Percentiles rank a stretch among this genome's conserved stretches.
Evolutionary conservation across 2,797 vertebrate genomes (phyloP).

Genomic region (Psittacula derbiana): DNA sequence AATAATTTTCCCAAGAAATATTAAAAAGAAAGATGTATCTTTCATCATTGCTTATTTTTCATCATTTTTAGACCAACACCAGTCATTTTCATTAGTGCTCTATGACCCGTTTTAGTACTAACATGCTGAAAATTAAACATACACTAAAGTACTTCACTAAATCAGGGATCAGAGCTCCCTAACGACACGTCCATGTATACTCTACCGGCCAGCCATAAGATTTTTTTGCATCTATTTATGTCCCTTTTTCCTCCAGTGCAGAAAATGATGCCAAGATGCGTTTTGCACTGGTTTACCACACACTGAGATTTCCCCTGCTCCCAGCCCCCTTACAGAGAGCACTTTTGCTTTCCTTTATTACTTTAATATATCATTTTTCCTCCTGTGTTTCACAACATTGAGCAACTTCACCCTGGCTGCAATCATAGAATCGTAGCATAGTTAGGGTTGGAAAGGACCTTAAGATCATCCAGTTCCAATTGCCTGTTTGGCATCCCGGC

Average conservation of each 20-base stretch:
- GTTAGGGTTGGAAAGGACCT: neutral
- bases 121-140: constrained; percentile 2
- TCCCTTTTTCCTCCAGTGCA: neutral
- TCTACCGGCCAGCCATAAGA: neutral
- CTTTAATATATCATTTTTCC: constrained; percentile 9
- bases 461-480: neutral
- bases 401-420: neutral
- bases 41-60: neutral
- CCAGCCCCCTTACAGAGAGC: neutral
- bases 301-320: constrained; percentile 2
- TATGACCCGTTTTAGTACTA: neutral
- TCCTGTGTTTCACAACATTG: constrained; percentile 35
- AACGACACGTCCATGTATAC: neutral
- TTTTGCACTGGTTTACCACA: neutral
- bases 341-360: constrained; percentile 50
- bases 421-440: neutral
- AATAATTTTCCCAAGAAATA: neutral
- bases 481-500: neutral
- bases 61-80: neutral
- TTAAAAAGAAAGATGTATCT: neutral
- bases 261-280: neutral
- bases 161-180: neutral
- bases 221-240: constrained; percentile 12
- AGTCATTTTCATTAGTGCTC: neutral
- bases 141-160: neutral